Evolutionary conservation across 2,888 invertebrate species (phyloP), one percentile per base, ranked within the genome.

Genomic region (Tridacna crocea): DNA sequence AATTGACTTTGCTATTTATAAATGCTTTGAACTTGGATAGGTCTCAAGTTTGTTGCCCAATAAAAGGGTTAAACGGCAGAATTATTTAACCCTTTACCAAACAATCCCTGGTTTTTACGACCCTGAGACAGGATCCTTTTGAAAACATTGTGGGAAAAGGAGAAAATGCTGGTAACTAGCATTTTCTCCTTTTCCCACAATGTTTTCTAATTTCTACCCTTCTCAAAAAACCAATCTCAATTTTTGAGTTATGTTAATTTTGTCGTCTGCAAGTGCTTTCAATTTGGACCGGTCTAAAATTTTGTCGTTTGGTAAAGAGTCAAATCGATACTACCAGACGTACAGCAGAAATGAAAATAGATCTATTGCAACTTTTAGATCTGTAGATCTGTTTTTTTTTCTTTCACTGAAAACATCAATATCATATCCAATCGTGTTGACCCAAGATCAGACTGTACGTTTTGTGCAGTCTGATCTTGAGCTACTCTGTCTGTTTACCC

Each of bases 181-280:
- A 65, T 26, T 24, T 65, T 65, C 65, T 65, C 65, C 65, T 65
- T 65, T 65, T 26, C 26, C 27, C 65, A 65, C 65, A 65, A 65
- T 24, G 27, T 26, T 65, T 65, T 65, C 60, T 15, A 60, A n/a
- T n/a, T 12, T 60, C 60, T n/a, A n/a, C n/a, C n/a, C n/a, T n/a
- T n/a, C n/a, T n/a, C n/a, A n/a, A n/a, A n/a, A n/a, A n/a, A n/a
- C n/a, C n/a, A n/a, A n/a, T n/a, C n/a, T n/a, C n/a, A n/a, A n/a
- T n/a, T n/a, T n/a, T n/a, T n/a, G n/a, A n/a, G n/a, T n/a, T n/a
- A n/a, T n/a, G n/a, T n/a, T n/a, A n/a, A n/a, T n/a, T n/a, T n/a
- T n/a, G n/a, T n/a, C n/a, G n/a, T n/a, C n/a, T n/a, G n/a, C n/a
- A n/a, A n/a, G n/a, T n/a, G n/a, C n/a, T n/a, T n/a, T n/a, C n/a